Evolutionary conservation across 1,140 invertebrate species (phyloP).

Genomic region (Lamellibrachia luymesi): DNA sequence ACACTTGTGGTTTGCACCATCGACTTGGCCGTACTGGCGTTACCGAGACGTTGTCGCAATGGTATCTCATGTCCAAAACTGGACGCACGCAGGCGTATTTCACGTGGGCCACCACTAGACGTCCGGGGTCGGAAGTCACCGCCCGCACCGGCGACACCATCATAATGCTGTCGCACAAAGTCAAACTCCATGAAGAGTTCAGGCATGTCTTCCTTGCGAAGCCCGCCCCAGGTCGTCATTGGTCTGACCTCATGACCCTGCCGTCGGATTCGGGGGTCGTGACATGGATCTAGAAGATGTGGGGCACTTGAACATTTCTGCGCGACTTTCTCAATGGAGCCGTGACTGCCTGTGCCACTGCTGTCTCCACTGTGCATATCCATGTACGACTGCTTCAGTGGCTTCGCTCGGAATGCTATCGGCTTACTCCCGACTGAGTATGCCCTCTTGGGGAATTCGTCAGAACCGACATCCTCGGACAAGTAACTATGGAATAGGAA

Average conservation of each 20-base stretch:
- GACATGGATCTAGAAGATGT: slow-evolving; percentile 34
- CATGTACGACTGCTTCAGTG: slow-evolving; percentile 28
- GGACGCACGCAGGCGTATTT: background rate
- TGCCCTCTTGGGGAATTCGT: slow-evolving; percentile 63
- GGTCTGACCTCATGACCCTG: background rate
- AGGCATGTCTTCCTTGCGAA: slow-evolving; percentile 36
- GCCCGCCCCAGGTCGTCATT: slow-evolving; percentile 40
- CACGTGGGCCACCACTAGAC: slow-evolving; percentile 7
- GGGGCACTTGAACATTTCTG: slow-evolving; percentile 46
- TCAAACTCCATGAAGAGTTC: slow-evolving; percentile 51
- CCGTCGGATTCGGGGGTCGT: background rate
- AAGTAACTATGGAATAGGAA: slow-evolving; percentile 39
- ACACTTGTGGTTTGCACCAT: background rate
- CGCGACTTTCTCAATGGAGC: background rate
- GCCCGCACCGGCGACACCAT: background rate
- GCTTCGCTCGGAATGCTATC: slow-evolving; percentile 47
- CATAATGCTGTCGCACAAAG: slow-evolving; percentile 28
- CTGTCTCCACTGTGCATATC: slow-evolving; percentile 37
- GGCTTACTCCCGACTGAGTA: slow-evolving; percentile 84
- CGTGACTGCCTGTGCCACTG: background rate
- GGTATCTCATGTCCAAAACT: slow-evolving; percentile 7
- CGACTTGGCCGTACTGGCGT: background rate
- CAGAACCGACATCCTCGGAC: slow-evolving; percentile 37
- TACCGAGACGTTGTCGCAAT: background rate
- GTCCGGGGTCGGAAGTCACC: slow-evolving; percentile 14